These are phyloP conservation scores for Sapayoa aenigma DNA, from an alignment of 2,113 vertebrate genomes.

Conservation along the genomic window DNA sequence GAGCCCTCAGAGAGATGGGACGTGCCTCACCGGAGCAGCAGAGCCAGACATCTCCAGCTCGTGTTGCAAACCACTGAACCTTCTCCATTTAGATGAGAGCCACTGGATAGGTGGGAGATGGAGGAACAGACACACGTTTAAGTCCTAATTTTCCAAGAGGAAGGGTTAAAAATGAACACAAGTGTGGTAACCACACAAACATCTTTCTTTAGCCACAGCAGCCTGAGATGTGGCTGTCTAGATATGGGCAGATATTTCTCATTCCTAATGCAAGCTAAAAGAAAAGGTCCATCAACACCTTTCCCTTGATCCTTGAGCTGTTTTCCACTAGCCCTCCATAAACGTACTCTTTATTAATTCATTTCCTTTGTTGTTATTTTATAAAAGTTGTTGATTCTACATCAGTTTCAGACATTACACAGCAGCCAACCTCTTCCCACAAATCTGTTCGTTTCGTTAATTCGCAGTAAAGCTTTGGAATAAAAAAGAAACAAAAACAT, in stretches of 20 bases:
- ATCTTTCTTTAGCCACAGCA: not conserved
- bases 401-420: not conserved
- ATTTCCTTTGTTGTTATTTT: not conserved
- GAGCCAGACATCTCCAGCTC: not conserved
- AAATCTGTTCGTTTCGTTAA: not conserved
- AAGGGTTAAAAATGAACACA: not conserved
- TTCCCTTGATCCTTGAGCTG: not conserved
- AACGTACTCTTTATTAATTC: not conserved
- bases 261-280: not conserved
- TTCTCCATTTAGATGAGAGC: too few relatives aligned
- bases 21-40: accelerated
- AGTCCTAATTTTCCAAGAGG: not conserved
- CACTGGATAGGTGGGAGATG: not conserved
- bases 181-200: not conserved
- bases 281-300: not conserved
- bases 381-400: not conserved
- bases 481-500: not conserved
- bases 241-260: accelerated
- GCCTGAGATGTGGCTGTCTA: not conserved
- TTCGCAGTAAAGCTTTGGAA: not conserved
- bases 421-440: not conserved
- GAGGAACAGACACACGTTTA: not conserved
- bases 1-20: not conserved
- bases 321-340: not conserved
- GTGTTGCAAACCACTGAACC: accelerated